Conservation (phyloP, 2,113 vertebrate species). For the Ictalurus furcatus region DNA sequence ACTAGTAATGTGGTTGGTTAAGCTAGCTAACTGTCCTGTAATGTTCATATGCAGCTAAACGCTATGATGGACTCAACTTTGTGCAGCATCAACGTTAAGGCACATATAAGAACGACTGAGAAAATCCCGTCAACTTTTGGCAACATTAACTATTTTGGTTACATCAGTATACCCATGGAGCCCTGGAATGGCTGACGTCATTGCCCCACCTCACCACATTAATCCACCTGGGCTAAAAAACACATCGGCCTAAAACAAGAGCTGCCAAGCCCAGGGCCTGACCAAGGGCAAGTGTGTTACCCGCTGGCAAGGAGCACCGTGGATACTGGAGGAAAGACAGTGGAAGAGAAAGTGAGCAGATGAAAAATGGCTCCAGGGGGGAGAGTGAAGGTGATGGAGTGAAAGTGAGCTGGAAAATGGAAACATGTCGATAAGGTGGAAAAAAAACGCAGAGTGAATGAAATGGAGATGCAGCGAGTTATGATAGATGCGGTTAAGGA, state of each 20-base stretch:
- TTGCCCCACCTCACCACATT: conserved; percentile 11
- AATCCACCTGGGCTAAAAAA: conserved; percentile 40
- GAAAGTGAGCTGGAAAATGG: conserved; percentile 72
- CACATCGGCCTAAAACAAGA: conserved; percentile 50
- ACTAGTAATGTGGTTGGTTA: background rate
- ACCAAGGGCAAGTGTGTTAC: conserved; percentile 66
- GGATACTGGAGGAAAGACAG: conserved; percentile 35
- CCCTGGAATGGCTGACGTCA: conserved; percentile 29
- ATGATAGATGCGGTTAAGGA: conserved; percentile 71
- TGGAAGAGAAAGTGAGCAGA: conserved; percentile 41
- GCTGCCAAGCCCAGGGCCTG: conserved; percentile 58
- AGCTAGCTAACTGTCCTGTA: background rate
- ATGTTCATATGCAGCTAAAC: background rate
- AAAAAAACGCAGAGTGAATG: conserved; percentile 61
- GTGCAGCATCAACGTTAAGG: background rate
- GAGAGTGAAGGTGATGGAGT: conserved; percentile 71
- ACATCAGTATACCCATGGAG: background rate
- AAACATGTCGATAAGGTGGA: conserved; percentile 75
- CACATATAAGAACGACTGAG: background rate
- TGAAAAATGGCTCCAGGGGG: conserved; percentile 67
- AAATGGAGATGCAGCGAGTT: conserved; percentile 67
- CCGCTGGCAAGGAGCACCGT: conserved; percentile 48
- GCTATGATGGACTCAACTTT: background rate
- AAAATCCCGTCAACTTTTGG: background rate
- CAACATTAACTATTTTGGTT: background rate